Evolutionary conservation across 2,797 vertebrate genomes (phyloP), one percentile per base, ranked within the genome.

Genomic region (Cirrhinus molitorella): DNA sequence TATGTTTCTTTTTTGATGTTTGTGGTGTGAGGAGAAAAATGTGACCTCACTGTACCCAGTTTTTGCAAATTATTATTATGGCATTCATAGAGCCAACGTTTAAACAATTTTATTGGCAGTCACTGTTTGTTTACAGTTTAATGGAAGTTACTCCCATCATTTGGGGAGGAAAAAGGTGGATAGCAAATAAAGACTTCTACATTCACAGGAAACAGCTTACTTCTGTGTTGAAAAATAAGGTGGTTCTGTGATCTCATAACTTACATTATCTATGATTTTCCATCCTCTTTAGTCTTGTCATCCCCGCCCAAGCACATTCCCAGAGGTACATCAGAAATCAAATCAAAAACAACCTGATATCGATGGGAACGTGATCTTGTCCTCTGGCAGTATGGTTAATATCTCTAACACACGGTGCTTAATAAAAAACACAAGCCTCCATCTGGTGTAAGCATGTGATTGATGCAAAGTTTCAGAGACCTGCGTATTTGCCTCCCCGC

Each of bases 391-490:
- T 68, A 55, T 79, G 78, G 47, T 79, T 66, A 79, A 68, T 53
- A 79, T 67, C 47, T 37, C 47, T 67, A 79, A 55, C n/a, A 79
- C 76, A 55, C 63, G 37, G 47, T 12, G 14, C 21, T 14, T 21
- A 68, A 67, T 65, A 79, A 67, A 79, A 79, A 68, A 19, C 63
- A 68, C 59, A 70, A 19, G 47, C 31, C 82, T 28, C 45, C 78
- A 70, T 86, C 81, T 86, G 65, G 71, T 55, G 23, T 76, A 73
- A 83, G 66, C 79, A 63, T 83, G 63, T 72, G 71, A 65, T 70
- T 72, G 45, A 73, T 80, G 71, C 66, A 84, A 68, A 47, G 71
- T 23, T 85, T 85, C 72, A 53, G 47, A 79, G 28, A 72, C 31
- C 47, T 55, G 23, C 59, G 14, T 16, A 47, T 59, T 66, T 79